These are phyloP conservation scores for Atherinosoma microstoma DNA, from an alignment of 2,797 vertebrate species.

Conservation along the genomic window DNA sequence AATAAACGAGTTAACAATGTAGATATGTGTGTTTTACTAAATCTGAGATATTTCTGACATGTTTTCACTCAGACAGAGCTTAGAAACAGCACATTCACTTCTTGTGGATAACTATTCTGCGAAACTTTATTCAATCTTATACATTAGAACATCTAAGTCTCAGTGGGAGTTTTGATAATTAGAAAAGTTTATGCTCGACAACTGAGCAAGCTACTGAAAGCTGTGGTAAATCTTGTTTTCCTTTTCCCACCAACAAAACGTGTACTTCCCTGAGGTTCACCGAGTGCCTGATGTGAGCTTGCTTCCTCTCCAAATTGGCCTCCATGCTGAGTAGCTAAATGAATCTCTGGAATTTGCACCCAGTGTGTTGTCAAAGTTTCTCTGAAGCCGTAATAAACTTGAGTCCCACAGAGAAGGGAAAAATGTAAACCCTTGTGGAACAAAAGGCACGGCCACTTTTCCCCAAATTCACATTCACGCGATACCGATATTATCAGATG, in stretches of 20 bases:
- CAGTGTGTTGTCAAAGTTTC: conserved; percentile 1
- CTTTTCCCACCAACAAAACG: neutral
- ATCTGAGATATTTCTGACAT: too few species aligned
- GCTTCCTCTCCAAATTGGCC: conserved; percentile 10
- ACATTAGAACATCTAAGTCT: neutral
- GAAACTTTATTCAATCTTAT: too few species aligned
- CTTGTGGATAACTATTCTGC: too few species aligned
- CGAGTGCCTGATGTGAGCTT: neutral
- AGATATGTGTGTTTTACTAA: neutral
- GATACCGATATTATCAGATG: conserved; percentile 20
- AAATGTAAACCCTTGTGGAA: neutral
- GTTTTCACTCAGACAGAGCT: too few species aligned
- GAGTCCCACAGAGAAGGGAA: neutral
- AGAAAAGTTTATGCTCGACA: neutral
- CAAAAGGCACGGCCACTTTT: conserved; percentile 1
- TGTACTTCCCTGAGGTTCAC: neutral
- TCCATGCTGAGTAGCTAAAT: conserved; percentile 13
- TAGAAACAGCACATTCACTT: too few species aligned
- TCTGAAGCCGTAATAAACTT: conserved; percentile 11
- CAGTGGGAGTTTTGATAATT: neutral
- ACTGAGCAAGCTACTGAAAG: conserved; percentile 1
- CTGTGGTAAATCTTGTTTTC: neutral
- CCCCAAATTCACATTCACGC: neutral
- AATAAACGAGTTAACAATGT: neutral
- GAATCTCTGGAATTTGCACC: conserved; percentile 14